A percentile compares a stretch with the other conserved stretches of the same genome.
These are phyloP conservation scores for Phalloptychus januarius DNA, from an alignment of 2,797 vertebrate genomes.

Conservation along the genomic window DNA sequence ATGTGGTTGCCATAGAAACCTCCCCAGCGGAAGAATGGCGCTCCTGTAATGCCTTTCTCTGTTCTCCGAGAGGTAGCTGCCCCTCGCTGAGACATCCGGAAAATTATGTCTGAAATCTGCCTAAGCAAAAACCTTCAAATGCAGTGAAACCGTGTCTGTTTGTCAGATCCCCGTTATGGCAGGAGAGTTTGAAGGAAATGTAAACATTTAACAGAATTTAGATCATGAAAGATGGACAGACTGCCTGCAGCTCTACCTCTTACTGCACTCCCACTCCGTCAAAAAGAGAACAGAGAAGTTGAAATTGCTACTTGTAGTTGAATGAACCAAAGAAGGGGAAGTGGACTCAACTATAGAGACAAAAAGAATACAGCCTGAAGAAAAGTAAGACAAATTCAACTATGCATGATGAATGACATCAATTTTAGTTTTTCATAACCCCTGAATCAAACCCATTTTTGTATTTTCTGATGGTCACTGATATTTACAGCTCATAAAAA, in stretches of 20 bases:
- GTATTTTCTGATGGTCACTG: slow-evolving; percentile 23
- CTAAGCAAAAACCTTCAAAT: slow-evolving; percentile 1
- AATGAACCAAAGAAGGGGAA: not conserved
- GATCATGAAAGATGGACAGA: not conserved
- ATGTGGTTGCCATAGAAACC: slow-evolving; percentile 75
- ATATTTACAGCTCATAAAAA: slow-evolving; percentile 40
- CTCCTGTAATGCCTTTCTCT: slow-evolving; percentile 19
- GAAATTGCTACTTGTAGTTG: not conserved
- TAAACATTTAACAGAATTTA: not conserved
- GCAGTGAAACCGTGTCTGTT: not conserved
- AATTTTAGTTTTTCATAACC: not conserved
- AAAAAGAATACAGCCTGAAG: not conserved
- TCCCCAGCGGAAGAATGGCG: slow-evolving; percentile 13
- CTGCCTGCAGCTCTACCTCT: not conserved
- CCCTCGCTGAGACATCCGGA: slow-evolving; percentile 17
- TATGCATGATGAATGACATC: slow-evolving; percentile 6
- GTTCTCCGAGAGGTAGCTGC: slow-evolving; percentile 22
- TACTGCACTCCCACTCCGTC: not conserved
- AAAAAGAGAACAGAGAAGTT: not conserved
- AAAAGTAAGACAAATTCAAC: not conserved
- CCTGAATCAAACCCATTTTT: not conserved
- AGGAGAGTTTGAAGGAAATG: not conserved
- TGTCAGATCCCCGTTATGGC: not conserved
- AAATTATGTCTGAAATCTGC: slow-evolving; percentile 6
- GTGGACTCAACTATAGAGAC: not conserved